Conservation (phyloP, 2,888 invertebrate genomes). For the Theristus sp. region DNA sequence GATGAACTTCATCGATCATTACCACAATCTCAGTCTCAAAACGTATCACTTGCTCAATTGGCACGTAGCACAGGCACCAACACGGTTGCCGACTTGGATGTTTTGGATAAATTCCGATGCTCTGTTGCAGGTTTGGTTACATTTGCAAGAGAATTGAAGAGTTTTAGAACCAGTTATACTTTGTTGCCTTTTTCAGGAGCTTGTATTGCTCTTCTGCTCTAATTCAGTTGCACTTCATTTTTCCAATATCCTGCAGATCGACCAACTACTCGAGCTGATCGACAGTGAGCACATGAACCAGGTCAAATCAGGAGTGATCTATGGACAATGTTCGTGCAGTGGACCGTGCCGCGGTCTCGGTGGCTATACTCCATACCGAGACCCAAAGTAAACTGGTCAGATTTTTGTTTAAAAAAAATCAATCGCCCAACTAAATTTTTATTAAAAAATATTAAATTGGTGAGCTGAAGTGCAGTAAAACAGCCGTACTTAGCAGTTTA, state of each 20-base stretch:
- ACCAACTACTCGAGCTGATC: neutral
- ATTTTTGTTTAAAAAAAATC: too few relatives aligned
- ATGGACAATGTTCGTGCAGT: neutral
- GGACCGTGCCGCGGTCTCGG: neutral
- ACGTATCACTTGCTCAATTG: neutral
- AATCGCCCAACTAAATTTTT: too few relatives aligned
- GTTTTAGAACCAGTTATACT: too few relatives aligned
- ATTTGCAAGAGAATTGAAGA: too few relatives aligned
- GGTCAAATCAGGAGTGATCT: neutral
- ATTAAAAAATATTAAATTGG: neutral
- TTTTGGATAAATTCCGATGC: neutral
- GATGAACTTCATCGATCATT: neutral
- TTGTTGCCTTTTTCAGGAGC: too few relatives aligned
- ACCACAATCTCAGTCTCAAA: neutral
- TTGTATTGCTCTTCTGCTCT: too few relatives aligned
- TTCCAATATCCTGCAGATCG: too few relatives aligned
- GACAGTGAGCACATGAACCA: neutral
- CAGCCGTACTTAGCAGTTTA: too few relatives aligned
- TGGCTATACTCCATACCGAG: neutral
- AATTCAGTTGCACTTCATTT: too few relatives aligned
- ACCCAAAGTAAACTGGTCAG: too few relatives aligned
- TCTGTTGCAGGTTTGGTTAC: neutral
- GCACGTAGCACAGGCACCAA: neutral
- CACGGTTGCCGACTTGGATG: neutral
- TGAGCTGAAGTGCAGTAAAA: too few relatives aligned